Evolutionary conservation across 1,140 invertebrate species (phyloP).

Genomic region (Schlechtendalia chinensis): DNA sequence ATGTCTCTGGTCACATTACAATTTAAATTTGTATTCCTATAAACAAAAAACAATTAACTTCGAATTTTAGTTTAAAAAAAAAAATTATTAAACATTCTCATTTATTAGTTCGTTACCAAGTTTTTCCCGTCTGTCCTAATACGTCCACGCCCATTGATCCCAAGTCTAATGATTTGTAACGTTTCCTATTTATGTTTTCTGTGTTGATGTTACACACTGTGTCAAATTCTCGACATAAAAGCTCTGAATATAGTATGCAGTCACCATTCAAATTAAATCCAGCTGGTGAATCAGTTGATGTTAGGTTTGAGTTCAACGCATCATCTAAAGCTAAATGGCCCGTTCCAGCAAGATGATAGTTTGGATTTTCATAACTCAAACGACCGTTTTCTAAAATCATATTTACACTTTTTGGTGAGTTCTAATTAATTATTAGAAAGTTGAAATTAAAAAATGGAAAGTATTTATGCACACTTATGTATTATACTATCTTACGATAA

Average conservation of each 20-base stretch:
- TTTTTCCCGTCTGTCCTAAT: slow-evolving; percentile 16
- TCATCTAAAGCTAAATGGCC: slow-evolving; percentile 64
- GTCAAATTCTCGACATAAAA: slow-evolving; percentile 34
- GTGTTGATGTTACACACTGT: slow-evolving; percentile 42
- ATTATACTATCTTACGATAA: too few relatives aligned
- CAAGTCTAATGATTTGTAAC: slow-evolving; percentile 64
- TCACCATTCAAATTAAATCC: slow-evolving; percentile 33
- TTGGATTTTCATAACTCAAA: slow-evolving; percentile 82
- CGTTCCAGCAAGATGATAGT: slow-evolving; percentile 77
- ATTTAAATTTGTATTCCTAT: slow-evolving; percentile 37
- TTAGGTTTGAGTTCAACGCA: slow-evolving; percentile 66
- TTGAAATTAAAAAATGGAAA: too few relatives aligned
- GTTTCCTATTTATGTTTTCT: slow-evolving; percentile 45
- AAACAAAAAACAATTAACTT: neutral
- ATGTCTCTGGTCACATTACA: slow-evolving; percentile 36
- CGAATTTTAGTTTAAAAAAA: neutral
- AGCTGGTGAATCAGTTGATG: slow-evolving; percentile 40
- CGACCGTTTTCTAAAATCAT: slow-evolving; percentile 76
- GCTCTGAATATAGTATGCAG: slow-evolving; percentile 38
- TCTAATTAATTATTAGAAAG: too few relatives aligned
- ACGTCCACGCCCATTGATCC: slow-evolving; percentile 72
- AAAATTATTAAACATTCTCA: neutral
- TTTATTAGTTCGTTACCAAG: slow-evolving; percentile 14
- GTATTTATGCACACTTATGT: too few relatives aligned
- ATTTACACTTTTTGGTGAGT: too few relatives aligned